These are phyloP conservation scores for Eupeodes latifasciatus DNA, from an alignment of 2,888 invertebrate species.

Conservation along the genomic window DNA sequence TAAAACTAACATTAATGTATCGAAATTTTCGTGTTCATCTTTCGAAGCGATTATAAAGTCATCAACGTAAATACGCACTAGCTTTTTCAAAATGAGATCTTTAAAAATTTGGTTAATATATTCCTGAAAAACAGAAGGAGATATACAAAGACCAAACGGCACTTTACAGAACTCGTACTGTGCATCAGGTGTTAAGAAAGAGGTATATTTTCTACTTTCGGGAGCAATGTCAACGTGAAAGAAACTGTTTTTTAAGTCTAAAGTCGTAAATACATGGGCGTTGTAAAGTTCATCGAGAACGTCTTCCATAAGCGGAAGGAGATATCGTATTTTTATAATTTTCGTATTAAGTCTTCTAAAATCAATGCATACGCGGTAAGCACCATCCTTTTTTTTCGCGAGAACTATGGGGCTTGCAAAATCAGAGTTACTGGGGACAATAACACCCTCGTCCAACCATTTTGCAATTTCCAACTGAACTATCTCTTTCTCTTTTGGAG, in stretches of 20 bases:
- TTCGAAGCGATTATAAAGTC: not conserved
- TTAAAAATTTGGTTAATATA: slow-evolving; percentile 2
- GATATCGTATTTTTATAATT: slow-evolving; percentile 73
- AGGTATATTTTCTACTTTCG: slow-evolving; percentile 72
- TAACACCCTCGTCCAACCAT: slow-evolving; percentile 10
- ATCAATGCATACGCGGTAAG: slow-evolving; percentile 76
- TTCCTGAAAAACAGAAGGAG: slow-evolving; percentile 1
- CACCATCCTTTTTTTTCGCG: not conserved
- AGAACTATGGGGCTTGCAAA: too few species aligned
- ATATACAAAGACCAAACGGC: slow-evolving; percentile 80
- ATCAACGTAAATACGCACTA: not conserved
- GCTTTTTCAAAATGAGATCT: not conserved
- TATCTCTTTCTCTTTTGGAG: slow-evolving; percentile 17
- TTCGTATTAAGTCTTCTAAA: slow-evolving; percentile 58
- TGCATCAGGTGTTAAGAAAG: not conserved
- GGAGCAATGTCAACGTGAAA: slow-evolving; percentile 79
- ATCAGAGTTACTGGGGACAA: not conserved
- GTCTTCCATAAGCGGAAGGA: slow-evolving; percentile 78
- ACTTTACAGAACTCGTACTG: slow-evolving; percentile 29
- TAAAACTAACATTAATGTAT: slow-evolving; percentile 33
- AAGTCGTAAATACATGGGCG: slow-evolving; percentile 77
- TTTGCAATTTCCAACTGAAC: slow-evolving; percentile 9
- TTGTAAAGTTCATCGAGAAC: slow-evolving; percentile 77
- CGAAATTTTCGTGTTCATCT: not conserved
- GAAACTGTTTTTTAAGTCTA: slow-evolving; percentile 79